Base-by-base conservation (phyloP, 2,888 invertebrate species). In the Meiosimyza platycephala region DNA sequence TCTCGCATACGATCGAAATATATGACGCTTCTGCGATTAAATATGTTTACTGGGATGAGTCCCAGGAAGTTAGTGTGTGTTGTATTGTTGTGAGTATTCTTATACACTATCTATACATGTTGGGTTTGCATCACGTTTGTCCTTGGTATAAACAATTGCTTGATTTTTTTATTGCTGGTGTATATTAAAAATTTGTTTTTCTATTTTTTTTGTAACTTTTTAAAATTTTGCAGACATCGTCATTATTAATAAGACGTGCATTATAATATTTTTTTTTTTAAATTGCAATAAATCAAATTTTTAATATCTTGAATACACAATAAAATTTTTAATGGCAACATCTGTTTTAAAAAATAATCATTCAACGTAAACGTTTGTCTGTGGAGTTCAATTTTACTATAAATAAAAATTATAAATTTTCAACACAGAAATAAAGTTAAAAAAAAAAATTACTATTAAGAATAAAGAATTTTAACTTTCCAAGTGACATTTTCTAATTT, bases 81-180 rank as follows among this genome's bases (percentile, higher is more conserved):
- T 16, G 13, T 6, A 48, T 50, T 9, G 50, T 15, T 3, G 22
- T 2, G 3, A 2, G 22, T 22, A 22, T n/a, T n/a, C n/a, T n/a
- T n/a, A n/a, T n/a, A n/a, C n/a, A n/a, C n/a, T n/a, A n/a, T n/a
- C n/a, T n/a, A n/a, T n/a, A n/a, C n/a, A n/a, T n/a, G n/a, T n/a
- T n/a, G 18, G 9, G 13, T 63, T 63, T 5, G 1, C 33, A 13
- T n/a, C 28, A 28, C 28, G 15, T 52, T 15, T 52, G 51, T 65
- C 52, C 65, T 52, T 65, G 51, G 16, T 28, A 52, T 52, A 65
- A 65, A 65, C 65, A 65, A 13, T 6, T 16, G 1, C 9, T 16
- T 18, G 1, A 0, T 6, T 55, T 18, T 28, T 18, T 40, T 22
- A n/a, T 3, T 57, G 57, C 22, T 28, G 6, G 15, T 11, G 12